phyloP scores from a whole-genome alignment of 2,888 invertebrate genomes.

The Drosophila mimica region DNA sequence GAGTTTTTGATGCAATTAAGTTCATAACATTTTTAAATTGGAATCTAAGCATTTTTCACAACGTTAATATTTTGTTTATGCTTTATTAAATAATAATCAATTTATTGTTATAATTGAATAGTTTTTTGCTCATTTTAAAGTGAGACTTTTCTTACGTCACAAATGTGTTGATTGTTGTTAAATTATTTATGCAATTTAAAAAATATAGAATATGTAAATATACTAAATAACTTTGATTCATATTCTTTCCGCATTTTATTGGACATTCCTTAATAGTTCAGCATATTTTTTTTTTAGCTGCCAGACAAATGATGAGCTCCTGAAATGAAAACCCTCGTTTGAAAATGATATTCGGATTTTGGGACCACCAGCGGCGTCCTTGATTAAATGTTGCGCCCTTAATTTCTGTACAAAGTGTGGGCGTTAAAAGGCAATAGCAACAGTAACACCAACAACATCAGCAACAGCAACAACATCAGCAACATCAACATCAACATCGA shows the following conservation, averaged over 20 bases:
- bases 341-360: not conserved
- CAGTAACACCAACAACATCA: constrained; percentile 15
- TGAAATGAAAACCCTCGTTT: not conserved
- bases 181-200: too few species aligned
- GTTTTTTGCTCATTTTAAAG: too few species aligned
- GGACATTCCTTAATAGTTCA: not conserved
- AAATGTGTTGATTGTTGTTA: too few species aligned
- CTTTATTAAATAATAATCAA: not conserved
- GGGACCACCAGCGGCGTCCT: constrained; percentile 40
- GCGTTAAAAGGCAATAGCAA: constrained; percentile 41
- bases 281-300: not conserved
- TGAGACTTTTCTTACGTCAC: too few species aligned
- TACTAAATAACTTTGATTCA: not conserved
- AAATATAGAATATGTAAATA: not conserved
- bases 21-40: not conserved
- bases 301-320: not conserved
- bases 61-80: not conserved
- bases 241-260: not conserved
- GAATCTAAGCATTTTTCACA: not conserved
- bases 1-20: not conserved
- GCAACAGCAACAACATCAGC: constrained; percentile 12
- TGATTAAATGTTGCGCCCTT: constrained; percentile 23
- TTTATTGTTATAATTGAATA: not conserved
- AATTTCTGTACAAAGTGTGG: constrained; percentile 22
- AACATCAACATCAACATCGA: constrained; percentile 17